phyloP scores from a whole-genome alignment of 2,797 vertebrate genomes.

The Antennarius maculatus region DNA sequence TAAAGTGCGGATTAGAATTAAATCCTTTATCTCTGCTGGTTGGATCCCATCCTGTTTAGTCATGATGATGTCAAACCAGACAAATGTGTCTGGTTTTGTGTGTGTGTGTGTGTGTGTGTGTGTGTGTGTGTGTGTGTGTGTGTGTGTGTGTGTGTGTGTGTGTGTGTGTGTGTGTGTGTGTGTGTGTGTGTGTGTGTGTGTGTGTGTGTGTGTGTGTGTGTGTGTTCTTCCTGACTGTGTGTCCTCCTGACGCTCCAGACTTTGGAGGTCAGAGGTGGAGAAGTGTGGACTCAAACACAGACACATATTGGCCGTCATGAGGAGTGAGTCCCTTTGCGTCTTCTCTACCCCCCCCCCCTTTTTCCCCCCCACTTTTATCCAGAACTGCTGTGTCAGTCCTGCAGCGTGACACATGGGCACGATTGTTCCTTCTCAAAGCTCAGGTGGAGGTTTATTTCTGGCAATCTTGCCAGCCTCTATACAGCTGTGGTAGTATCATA shows the following conservation, averaged over 20 bases:
- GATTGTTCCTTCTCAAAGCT: conserved; percentile 1
- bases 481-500: conserved; percentile 2
- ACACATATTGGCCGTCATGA: conserved; percentile 57
- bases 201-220: conserved; percentile 39
- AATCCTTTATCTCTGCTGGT: conserved; percentile 14
- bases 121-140: conserved; percentile 29
- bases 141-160: conserved; percentile 31
- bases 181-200: conserved; percentile 34
- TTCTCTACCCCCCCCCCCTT: background rate
- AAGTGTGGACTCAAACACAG: conserved; percentile 53
- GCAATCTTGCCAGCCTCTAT: background rate
- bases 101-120: conserved; percentile 26
- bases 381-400: conserved; percentile 48
- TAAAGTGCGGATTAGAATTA: conserved; percentile 41
- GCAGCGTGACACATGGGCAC: conserved; percentile 2
- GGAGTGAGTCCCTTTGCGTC: conserved; percentile 22
- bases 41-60: conserved; percentile 42
- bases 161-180: conserved; percentile 40
- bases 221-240: conserved; percentile 46
- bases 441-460: background rate
- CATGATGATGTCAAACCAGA: conserved; percentile 64
- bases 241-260: conserved; percentile 55
- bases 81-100: conserved; percentile 38
- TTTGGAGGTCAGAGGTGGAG: conserved; percentile 61
- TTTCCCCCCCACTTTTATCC: background rate